Conservation (phyloP, 2,113 vertebrate species). For the Reinhardtius hippoglossoides region DNA sequence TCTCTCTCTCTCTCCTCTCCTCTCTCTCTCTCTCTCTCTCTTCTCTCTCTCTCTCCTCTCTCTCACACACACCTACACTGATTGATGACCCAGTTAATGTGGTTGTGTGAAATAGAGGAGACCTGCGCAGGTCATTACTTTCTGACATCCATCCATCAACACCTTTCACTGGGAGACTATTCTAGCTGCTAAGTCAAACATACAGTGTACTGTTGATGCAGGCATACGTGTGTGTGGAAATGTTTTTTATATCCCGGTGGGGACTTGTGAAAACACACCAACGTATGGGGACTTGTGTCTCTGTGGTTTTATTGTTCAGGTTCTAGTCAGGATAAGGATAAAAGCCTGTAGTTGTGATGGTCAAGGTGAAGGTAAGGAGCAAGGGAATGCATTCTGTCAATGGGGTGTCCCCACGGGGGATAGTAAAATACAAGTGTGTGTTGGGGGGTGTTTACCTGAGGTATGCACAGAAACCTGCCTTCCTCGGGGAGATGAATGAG, state of each 20-base stretch:
- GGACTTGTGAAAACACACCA: background rate
- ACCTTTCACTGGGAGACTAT: conserved; percentile 48
- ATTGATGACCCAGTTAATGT: conserved; percentile 66
- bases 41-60: too few species aligned
- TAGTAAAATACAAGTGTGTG: background rate
- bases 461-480: conserved; percentile 36
- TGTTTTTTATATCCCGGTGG: background rate
- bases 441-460: conserved; percentile 10
- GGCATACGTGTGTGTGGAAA: background rate
- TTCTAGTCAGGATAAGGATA: background rate
- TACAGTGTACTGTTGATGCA: conserved; percentile 52
- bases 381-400: background rate
- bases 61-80: conserved; percentile 34
- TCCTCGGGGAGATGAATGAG: conserved; percentile 49
- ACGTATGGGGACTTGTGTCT: too few species aligned
- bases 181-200: conserved; percentile 65
- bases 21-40: background rate
- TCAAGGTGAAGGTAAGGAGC: background rate
- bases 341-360: background rate
- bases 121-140: conserved; percentile 57
- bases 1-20: background rate
- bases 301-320: background rate
- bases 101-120: conserved; percentile 59
- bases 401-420: background rate
- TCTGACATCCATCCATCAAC: conserved; percentile 72